A percentile compares a stretch with the other conserved stretches of the same genome.
Evolutionary conservation across 2,888 invertebrate species (phyloP).

Genomic region (Caenorhabditis sp.): DNA sequence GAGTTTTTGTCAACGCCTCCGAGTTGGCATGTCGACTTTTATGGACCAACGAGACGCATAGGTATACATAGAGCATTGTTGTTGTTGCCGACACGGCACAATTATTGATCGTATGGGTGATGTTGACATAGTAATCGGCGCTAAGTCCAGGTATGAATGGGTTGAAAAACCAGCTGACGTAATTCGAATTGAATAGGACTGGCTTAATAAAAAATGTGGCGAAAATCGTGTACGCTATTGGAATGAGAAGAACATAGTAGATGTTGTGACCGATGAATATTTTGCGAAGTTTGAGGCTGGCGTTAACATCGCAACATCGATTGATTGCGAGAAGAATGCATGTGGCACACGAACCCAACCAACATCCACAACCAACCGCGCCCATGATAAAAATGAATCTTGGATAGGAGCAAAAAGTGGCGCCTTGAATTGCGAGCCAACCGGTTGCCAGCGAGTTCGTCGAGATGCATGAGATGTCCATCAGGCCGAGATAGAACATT

Average conservation of each 20-base stretch:
- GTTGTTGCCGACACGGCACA: constrained; percentile 34
- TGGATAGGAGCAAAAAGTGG: constrained; percentile 29
- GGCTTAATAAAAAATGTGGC: constrained; percentile 29
- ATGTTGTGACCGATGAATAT: constrained; percentile 27
- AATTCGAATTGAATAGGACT: constrained; percentile 18
- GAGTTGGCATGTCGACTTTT: constrained; percentile 30
- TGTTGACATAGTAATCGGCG: constrained; percentile 14
- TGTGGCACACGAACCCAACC: constrained; percentile 38
- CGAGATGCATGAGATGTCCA: constrained; percentile 23
- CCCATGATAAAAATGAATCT: constrained; percentile 20
- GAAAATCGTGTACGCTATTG: constrained; percentile 13
- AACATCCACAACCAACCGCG: constrained; percentile 27
- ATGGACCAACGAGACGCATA: constrained; percentile 17
- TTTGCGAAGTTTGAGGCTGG: constrained; percentile 11
- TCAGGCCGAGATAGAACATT: constrained; percentile 26
- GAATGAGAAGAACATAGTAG: constrained; percentile 17
- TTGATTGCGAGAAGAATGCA: constrained; percentile 33
- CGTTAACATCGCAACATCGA: constrained; percentile 33
- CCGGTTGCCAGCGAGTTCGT: constrained; percentile 33
- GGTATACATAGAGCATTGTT: constrained; percentile 32
- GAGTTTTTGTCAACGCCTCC: constrained; percentile 29
- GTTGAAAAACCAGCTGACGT: constrained; percentile 43
- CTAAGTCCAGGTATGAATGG: neutral
- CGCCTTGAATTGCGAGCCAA: constrained; percentile 30
- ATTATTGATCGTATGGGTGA: constrained; percentile 45